Base-by-base conservation (phyloP, 2,888 invertebrate genomes). In the Rhingia campestris region DNA sequence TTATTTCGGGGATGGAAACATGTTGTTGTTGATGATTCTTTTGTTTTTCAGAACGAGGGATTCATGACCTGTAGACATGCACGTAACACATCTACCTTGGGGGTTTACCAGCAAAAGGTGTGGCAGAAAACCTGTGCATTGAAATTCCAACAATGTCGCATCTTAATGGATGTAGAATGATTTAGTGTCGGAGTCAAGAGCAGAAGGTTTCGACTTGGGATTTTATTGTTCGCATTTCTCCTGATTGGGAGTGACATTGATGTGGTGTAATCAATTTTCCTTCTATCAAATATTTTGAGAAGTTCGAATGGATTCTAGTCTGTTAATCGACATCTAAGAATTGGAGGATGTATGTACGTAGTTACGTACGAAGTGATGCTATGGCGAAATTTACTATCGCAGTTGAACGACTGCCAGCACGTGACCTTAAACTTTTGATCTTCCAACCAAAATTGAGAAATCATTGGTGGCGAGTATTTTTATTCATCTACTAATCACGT, bases 91-190 rank as follows among this genome's bases (percentile, higher is more conserved):
- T n/a, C n/a, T n/a, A n/a, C n/a, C n/a, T 35, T 9, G 49, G 10
- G 32, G 35, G 33, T 58, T 59, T 59, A 3, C 53, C 59, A 39
- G 9, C 35, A 35, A 51, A 67, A 72, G 72, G 81, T 82, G 81
- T 76, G 72, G 47, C 56, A 74, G 67, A 56, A 45, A 45, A 6
- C n/a, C n/a, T n/a, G n/a, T 45, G 59, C 14, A 72, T 64, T 72
- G 37, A 77, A 58, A 77, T 77, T 35, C 51, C 45, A 59, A 77
- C 43, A 51, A 56, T 58, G 64, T 72, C 14, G 32, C 6, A 14
- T 32, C 49, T 37, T 56, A 51, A 63, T 77, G 77, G 49, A 43
- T 22, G 12, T 4, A 30, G 35, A 45, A 45, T 47, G 45, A 69
- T 35, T 30, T 4, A 35, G 45, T 30, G 47, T 30, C 30, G 56